Evolutionary conservation across 2,888 invertebrate genomes (phyloP), one percentile per base, ranked within the genome.

Genomic region (Ennomos quercinarius): DNA sequence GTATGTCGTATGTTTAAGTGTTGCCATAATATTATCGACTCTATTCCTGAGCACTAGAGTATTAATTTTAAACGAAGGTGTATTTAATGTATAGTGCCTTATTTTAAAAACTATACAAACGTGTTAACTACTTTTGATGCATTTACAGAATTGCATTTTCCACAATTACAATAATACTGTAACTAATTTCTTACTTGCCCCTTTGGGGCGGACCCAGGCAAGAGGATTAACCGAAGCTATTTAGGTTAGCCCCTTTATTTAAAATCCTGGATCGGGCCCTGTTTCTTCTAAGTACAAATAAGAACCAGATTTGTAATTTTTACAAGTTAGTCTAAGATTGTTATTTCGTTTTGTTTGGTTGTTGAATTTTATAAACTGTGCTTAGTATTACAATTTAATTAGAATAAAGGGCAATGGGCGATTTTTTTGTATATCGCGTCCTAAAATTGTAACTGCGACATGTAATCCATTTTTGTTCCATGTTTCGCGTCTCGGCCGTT

Each of bases 141-240:
- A 59, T 59, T 59, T 59, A 54, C 48, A 50, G 40, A 42, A 44
- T 35, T 44, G 58, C 58, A 59, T 59, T 59, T 27, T 50, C 49
- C 49, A 50, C 45, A 36, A 40, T 35, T 27, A 42, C 34, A 4
- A 42, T 39, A 38, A 27, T 36, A 11, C 17, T 34, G 5, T 12
- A 46, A 27, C 5, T 27, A 27, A 1, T 17, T 17, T 17, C 3
- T 27, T 27, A 27, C 27, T 27, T 55, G 48, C 55, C 55, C 10
- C 9, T n/a, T 34, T 34, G 52, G 52, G 45, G 13, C 36, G 46
- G 37, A 47, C 34, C 40, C 34, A 52, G 13, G 10, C 17, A 17
- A 17, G 4, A 17, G 17, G 12, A 13, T n/a, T n/a, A 34, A n/a
- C 10, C 10, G 6, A 34, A 37, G 34, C 10, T 35, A 41, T 41